Conservation (phyloP, 2,113 vertebrate species). For the Callospermophilus lateralis region DNA sequence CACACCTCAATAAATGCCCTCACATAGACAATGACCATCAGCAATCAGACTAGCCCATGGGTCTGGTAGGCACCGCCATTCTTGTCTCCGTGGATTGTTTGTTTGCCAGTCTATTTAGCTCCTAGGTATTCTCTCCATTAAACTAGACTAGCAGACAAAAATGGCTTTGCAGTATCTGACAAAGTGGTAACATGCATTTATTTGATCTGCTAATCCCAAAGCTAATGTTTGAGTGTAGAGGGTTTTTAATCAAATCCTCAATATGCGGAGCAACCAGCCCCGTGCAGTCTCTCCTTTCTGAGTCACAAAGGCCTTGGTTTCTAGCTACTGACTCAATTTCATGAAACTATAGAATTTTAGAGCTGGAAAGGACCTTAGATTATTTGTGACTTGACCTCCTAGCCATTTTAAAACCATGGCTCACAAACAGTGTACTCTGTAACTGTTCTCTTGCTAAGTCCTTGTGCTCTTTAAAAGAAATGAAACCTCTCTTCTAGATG, state of each 20-base stretch:
- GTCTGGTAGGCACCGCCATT: accelerated
- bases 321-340: conserved; percentile 38
- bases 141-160: conserved; percentile 37
- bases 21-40: background rate
- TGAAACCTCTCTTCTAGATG: background rate
- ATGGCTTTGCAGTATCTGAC: background rate
- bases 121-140: background rate
- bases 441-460: conserved; percentile 38
- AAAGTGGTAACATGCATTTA: conserved; percentile 25
- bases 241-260: conserved; percentile 66
- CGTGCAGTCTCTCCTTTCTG: background rate
- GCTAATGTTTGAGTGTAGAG: conserved; percentile 42
- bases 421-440: background rate
- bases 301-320: conserved; percentile 8
- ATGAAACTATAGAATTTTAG: conserved; percentile 62
- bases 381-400: conserved; percentile 65
- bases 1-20: background rate
- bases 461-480: conserved; percentile 48
- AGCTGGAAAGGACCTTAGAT: conserved; percentile 31
- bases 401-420: conserved; percentile 33
- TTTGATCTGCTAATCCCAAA: conserved; percentile 71
- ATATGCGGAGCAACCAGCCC: background rate
- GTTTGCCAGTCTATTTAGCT: conserved; percentile 11
- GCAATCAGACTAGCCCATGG: background rate
- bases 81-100: background rate